Evolutionary conservation across 2,888 invertebrate genomes (phyloP), one percentile per base, ranked within the genome.

Genomic region (Agonopterix alstromeriana): DNA sequence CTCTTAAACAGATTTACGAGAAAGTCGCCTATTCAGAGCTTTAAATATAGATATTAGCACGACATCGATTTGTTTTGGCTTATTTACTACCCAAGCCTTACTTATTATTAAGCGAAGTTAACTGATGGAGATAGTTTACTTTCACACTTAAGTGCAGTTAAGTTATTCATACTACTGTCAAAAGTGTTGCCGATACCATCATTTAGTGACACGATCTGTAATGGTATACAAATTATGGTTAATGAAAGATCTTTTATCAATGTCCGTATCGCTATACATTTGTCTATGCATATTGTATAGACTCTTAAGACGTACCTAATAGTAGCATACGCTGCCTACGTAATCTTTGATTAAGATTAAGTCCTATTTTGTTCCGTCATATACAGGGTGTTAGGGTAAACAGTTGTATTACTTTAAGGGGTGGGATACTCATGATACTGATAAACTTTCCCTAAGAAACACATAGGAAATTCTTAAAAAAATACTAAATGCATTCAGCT

Each of bases 41-140:
- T 46, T 43, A 43, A 43, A 49, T 43, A 35, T 27, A 5, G 38
- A 38, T 11, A 49, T 46, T 49, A 46, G 11, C 43, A 11, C 42
- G 17, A 36, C 38, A 36, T 11, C 35, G 43, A 48, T 44, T 48
- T 48, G 35, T 56, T 58, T 54, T 51, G 44, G 51, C 53, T 55
- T 53, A 56, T 58, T 58, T 56, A 56, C 55, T 51, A 49, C 47
- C 48, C 12, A 43, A 42, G 47, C 48, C 48, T 52, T 54, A 53
- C 53, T 57, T 54, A 55, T 57, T 55, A 36, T 38, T n/a, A 35
- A 5, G 43, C 47, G 42, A 47, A 27, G 27, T 27, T 43, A 8
- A 35, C n/a, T 36, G 47, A 47, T 47, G 17, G 43, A 42, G 42
- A 43, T 44, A n/a, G 45, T 48, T 48, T 45, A 10, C 40, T 35